phyloP scores from a whole-genome alignment of 2,888 invertebrate genomes.

The Carabus problematicus region DNA sequence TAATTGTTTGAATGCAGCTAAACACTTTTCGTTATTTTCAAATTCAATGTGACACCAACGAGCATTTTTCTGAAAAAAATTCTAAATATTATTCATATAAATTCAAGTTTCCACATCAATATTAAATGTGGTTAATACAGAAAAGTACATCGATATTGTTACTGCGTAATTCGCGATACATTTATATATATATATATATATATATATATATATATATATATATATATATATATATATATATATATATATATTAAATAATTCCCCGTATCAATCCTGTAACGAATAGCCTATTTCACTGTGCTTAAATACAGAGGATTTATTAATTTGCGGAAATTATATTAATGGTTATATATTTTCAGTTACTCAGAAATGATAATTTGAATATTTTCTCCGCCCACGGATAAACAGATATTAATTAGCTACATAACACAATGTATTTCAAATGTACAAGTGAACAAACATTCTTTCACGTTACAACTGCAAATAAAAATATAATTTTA shows the following conservation, averaged over 20 bases:
- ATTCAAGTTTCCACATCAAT: constrained; percentile 8
- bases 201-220: no score
- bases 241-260: background rate
- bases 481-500: no score
- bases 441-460: no score
- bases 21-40: constrained; percentile 45
- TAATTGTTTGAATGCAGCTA: constrained; percentile 46
- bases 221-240: no score
- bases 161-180: background rate
- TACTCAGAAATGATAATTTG: no score
- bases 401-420: no score
- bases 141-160: constrained; percentile 2
- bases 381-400: no score
- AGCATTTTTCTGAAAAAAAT: constrained; percentile 49
- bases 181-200: no score
- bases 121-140: background rate
- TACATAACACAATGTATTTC: no score
- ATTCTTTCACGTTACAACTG: no score
- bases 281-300: background rate
- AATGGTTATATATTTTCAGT: background rate
- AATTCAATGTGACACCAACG: constrained; percentile 52
- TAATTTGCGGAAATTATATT: background rate
- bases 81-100: background rate
- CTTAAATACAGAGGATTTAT: background rate
- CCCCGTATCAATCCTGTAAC: background rate